Conservation (phyloP, 1,140 invertebrate species). For the Hypsibius dujardini region DNA sequence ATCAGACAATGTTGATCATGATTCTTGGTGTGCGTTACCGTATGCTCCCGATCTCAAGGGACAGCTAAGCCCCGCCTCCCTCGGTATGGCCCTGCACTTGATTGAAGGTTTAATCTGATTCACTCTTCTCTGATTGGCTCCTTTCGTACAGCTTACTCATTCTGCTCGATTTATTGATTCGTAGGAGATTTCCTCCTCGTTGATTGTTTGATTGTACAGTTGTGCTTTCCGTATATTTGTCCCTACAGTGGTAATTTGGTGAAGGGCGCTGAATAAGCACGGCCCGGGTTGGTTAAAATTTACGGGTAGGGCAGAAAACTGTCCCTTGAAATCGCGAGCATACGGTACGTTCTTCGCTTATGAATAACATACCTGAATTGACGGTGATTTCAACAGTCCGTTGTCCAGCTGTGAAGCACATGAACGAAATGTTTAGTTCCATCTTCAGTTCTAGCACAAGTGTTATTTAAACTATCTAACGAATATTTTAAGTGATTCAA, state of each 20-base stretch:
- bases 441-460: too few species aligned
- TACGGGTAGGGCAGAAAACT: neutral
- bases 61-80: neutral
- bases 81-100: neutral
- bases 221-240: neutral
- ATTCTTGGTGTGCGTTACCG: too few species aligned
- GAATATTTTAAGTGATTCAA: too few species aligned
- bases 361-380: neutral
- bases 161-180: too few species aligned
- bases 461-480: too few species aligned
- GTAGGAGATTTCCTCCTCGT: too few species aligned
- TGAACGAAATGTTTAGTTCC: too few species aligned
- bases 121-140: neutral
- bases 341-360: neutral
- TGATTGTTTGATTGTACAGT: neutral
- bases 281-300: neutral
- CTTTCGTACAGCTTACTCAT: neutral
- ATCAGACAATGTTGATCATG: neutral
- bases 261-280: neutral
- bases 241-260: neutral
- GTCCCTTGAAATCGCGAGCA: neutral
- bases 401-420: too few species aligned
- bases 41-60: too few species aligned
- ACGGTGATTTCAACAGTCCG: constrained; percentile 1
- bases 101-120: neutral